These are phyloP conservation scores for Sylvietta virens DNA, from an alignment of 2,113 vertebrate species.

Conservation along the genomic window DNA sequence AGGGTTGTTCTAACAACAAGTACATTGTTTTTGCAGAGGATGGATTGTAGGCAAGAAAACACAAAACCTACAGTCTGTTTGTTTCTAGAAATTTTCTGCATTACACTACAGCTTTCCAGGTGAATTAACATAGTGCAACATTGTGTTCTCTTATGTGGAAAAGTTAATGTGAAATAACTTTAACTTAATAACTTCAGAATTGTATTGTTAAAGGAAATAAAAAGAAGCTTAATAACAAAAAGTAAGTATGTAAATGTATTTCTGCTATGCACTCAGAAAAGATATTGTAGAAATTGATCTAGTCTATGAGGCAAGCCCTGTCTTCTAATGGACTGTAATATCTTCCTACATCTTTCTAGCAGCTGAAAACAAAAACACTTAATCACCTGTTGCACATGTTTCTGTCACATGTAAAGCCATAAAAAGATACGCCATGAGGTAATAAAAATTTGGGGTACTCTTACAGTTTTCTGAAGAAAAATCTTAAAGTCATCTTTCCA, in stretches of 20 bases:
- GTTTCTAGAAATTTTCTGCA: not conserved
- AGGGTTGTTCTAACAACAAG: not conserved
- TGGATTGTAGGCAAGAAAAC: not conserved
- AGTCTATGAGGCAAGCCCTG: not conserved
- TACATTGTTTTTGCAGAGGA: not conserved
- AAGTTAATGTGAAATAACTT: not conserved
- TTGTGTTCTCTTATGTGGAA: not conserved
- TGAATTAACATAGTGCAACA: not conserved
- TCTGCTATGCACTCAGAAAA: not conserved
- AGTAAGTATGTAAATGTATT: not conserved
- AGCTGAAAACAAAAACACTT: not conserved
- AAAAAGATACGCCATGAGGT: not conserved
- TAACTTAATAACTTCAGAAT: not conserved
- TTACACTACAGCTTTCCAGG: not conserved
- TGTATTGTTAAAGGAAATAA: not conserved
- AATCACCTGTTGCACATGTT: not conserved
- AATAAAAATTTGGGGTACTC: not conserved
- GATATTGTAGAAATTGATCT: not conserved
- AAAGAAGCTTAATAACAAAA: not conserved
- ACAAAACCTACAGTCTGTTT: not conserved
- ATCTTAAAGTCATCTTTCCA: not conserved
- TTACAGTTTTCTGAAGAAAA: not conserved
- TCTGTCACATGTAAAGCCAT: not conserved
- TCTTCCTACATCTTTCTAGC: not conserved
- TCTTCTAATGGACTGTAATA: not conserved